Evolutionary conservation across 53 echinoderm and acorn worm species (phyloP).

Genomic region (Paelopatides confundens): DNA sequence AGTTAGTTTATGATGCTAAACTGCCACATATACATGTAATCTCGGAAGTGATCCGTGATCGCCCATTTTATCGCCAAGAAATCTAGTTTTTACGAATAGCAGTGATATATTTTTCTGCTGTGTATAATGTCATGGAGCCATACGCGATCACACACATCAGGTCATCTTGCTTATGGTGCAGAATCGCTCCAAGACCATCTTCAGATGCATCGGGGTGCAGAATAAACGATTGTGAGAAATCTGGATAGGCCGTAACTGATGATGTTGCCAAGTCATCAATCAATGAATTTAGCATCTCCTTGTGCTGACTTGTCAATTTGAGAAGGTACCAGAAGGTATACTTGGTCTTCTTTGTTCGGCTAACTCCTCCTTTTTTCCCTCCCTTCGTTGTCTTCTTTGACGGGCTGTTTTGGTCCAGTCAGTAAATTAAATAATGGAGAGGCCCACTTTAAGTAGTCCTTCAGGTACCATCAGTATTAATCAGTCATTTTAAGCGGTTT

Average conservation of each 20-base stretch:
- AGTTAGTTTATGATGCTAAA: slow-evolving; percentile 69
- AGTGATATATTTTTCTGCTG: slow-evolving; percentile 73
- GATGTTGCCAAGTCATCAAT: not conserved
- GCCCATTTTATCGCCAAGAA: too few species aligned
- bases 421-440: not conserved
- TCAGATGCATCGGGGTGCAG: slow-evolving; percentile 41
- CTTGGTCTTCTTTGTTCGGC: not conserved
- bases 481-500: slow-evolving; percentile 51
- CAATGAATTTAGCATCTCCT: slow-evolving; percentile 21
- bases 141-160: slow-evolving; percentile 57
- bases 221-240: slow-evolving; percentile 9
- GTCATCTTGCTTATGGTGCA: slow-evolving; percentile 49
- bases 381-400: too few species aligned
- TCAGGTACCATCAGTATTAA: slow-evolving; percentile 55
- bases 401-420: not conserved
- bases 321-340: slow-evolving; percentile 30
- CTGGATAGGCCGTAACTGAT: slow-evolving; percentile 26
- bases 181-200: slow-evolving; percentile 26
- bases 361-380: too few species aligned
- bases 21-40: slow-evolving; percentile 64
- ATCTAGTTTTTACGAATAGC: too few species aligned
- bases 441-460: slow-evolving; percentile 26
- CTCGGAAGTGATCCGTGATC: too few species aligned
- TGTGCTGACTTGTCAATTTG: slow-evolving; percentile 33
- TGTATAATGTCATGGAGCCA: slow-evolving; percentile 60